phyloP scores from a whole-genome alignment of 1,140 invertebrate species.

The Nymphalis io region DNA sequence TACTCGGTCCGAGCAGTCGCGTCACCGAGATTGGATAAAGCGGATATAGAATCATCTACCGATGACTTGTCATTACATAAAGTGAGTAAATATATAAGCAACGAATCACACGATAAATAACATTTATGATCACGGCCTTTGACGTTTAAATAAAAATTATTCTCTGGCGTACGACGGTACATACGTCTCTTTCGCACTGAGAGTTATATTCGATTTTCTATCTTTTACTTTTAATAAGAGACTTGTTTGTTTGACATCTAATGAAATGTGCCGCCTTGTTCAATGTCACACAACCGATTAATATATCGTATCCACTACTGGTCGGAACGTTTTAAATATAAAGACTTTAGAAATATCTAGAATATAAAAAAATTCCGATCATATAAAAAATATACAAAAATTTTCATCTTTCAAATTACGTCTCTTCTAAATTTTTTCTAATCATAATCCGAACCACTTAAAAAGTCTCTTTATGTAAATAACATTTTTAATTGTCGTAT shows the following conservation, averaged over 20 bases:
- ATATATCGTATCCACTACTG: slow-evolving; percentile 42
- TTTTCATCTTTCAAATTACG: slow-evolving; percentile 4
- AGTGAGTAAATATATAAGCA: slow-evolving; percentile 46
- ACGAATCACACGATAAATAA: too few species aligned
- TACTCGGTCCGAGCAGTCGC: slow-evolving; percentile 68
- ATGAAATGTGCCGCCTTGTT: not conserved
- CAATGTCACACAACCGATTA: slow-evolving; percentile 28
- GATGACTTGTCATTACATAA: slow-evolving; percentile 72
- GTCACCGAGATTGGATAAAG: slow-evolving; percentile 60
- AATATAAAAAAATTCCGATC: slow-evolving; percentile 29
- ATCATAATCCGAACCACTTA: too few species aligned
- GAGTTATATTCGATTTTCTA: too few species aligned
- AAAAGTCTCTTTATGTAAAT: too few species aligned
- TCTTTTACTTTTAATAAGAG: too few species aligned
- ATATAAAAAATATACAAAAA: slow-evolving; percentile 53
- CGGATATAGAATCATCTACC: slow-evolving; percentile 65
- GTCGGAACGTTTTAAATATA: slow-evolving; percentile 42
- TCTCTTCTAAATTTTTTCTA: not conserved
- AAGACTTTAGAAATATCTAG: slow-evolving; percentile 31
- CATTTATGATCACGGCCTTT: too few species aligned
- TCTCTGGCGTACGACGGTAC: too few species aligned
- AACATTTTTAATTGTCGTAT: too few species aligned
- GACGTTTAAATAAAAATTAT: too few species aligned
- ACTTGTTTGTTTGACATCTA: too few species aligned
- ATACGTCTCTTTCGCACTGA: too few species aligned